These are phyloP conservation scores for Drosophila helvetica DNA, from an alignment of 2,888 invertebrate genomes.

Conservation along the genomic window DNA sequence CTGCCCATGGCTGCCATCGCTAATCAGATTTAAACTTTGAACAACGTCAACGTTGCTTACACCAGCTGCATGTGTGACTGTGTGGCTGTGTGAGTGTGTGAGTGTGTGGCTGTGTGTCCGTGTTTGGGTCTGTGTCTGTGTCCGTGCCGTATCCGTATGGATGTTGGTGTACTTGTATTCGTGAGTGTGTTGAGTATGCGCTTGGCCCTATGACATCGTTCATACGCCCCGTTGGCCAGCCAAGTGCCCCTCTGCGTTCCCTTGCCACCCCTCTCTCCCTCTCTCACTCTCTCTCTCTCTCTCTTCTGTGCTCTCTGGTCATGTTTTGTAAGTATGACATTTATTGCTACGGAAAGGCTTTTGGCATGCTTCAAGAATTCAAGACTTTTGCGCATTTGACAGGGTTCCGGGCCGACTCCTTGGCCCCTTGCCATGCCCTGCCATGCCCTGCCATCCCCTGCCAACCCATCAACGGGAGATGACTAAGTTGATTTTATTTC, in stretches of 20 bases:
- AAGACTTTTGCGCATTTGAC: constrained; percentile 62
- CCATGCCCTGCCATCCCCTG: background rate
- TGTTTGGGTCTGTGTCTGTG: constrained; percentile 6
- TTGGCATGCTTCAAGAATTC: constrained; percentile 70
- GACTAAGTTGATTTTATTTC: constrained; percentile 19
- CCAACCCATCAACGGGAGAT: background rate
- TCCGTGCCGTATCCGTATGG: constrained; percentile 4
- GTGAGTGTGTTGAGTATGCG: constrained; percentile 41
- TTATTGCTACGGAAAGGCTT: constrained; percentile 78
- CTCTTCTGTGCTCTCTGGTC: constrained; percentile 19
- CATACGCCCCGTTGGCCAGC: constrained; percentile 77
- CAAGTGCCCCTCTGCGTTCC: constrained; percentile 55
- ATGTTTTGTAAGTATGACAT: constrained; percentile 63
- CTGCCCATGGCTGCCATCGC: constrained; percentile 54
- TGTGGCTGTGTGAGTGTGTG: background rate
- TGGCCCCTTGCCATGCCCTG: background rate
- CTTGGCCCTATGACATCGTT: constrained; percentile 75
- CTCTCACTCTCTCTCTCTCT: background rate
- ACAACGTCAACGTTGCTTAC: constrained; percentile 76
- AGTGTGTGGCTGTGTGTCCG: too few species aligned
- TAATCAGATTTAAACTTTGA: constrained; percentile 80
- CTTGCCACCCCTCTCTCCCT: background rate
- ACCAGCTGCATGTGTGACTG: constrained; percentile 50
- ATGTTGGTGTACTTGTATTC: constrained; percentile 21
- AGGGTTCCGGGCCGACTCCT: constrained; percentile 23